Percentiles rank a stretch among this genome's conserved stretches.
Conservation (phyloP, 2,797 vertebrate genomes). For the Philypnodon macrostomus region DNA sequence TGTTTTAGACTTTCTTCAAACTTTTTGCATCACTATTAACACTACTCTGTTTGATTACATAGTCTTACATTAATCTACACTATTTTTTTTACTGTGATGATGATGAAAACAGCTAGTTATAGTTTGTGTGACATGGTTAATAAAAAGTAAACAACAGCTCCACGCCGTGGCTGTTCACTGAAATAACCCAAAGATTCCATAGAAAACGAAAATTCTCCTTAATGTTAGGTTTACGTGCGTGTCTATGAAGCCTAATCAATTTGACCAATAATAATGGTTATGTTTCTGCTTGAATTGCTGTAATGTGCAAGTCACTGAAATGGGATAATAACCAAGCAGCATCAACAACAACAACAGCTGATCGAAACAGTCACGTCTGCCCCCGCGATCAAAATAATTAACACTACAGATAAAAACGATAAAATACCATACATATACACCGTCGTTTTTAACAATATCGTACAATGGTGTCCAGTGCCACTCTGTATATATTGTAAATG, state of each 20-base stretch:
- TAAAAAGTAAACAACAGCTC: neutral
- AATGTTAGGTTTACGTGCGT: neutral
- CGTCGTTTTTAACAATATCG: too few relatives aligned
- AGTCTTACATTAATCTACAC: too few relatives aligned
- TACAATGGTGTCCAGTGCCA: neutral
- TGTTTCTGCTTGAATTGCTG: neutral
- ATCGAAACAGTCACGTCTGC: slow-evolving; percentile 13
- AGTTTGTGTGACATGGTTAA: neutral
- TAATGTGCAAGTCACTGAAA: neutral
- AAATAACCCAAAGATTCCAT: neutral
- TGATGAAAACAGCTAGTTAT: neutral
- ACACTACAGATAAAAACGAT: too few relatives aligned
- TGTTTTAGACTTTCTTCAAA: too few relatives aligned
- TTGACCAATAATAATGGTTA: neutral
- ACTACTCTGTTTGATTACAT: too few relatives aligned
- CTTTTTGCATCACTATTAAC: too few relatives aligned
- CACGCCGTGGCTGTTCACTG: neutral
- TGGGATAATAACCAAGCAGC: slow-evolving; percentile 6
- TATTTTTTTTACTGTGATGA: neutral
- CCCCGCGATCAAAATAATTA: neutral
- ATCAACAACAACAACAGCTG: slow-evolving; percentile 51
- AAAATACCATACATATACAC: too few relatives aligned
- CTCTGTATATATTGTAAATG: slow-evolving; percentile 11
- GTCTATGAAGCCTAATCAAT: neutral
- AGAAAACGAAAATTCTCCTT: neutral